Conservation (phyloP, 2,888 invertebrate species). For the Lissonota sp. region DNA sequence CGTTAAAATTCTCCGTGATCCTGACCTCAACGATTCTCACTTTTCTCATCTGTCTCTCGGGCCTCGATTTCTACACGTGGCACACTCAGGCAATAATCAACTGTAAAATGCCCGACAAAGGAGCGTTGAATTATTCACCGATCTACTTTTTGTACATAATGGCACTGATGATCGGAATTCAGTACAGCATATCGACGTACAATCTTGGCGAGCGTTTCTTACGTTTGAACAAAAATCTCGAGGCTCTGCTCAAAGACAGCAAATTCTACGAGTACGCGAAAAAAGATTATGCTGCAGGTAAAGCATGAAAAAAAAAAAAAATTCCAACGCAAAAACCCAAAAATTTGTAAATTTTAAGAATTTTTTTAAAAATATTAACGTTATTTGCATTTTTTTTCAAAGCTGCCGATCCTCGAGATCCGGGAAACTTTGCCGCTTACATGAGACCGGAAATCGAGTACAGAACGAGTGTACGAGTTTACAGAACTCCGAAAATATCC, state of each 20-base stretch:
- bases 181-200: constrained; percentile 86
- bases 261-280: constrained; percentile 71
- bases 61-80: constrained; percentile 75
- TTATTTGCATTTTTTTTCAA: not conserved
- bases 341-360: not conserved
- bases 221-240: constrained; percentile 85
- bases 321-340: not conserved
- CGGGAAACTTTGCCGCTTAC: constrained; percentile 56
- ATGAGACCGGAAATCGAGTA: constrained; percentile 65
- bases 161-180: constrained; percentile 86
- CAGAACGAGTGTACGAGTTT: constrained; percentile 60
- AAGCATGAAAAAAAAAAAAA: not conserved
- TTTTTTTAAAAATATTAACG: not conserved
- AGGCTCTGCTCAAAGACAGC: constrained; percentile 79
- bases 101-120: constrained; percentile 73
- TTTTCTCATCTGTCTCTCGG: constrained; percentile 72
- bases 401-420: constrained; percentile 66
- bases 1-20: constrained; percentile 73
- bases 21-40: constrained; percentile 66
- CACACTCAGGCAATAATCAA: constrained; percentile 67
- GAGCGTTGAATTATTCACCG: constrained; percentile 85
- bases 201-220: constrained; percentile 86
- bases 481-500: constrained; percentile 65
- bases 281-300: constrained; percentile 68
- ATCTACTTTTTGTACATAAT: constrained; percentile 87